Evolutionary conservation across 2,113 vertebrate species (phyloP).

Genomic region (Acinonyx jubatus): DNA sequence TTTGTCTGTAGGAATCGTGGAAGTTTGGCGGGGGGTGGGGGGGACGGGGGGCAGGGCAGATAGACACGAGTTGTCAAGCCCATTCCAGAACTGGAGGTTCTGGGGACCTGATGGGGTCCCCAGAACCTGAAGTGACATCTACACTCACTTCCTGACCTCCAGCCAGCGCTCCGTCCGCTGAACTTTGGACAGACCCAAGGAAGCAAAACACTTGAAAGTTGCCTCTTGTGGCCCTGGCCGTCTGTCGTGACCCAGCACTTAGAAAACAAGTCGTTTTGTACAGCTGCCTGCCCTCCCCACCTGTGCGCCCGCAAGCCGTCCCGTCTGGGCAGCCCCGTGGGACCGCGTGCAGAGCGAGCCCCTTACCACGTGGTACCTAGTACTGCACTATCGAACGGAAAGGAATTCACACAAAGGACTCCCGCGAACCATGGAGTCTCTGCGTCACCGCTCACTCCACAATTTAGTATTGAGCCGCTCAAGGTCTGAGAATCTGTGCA

Average conservation of each 20-base stretch:
- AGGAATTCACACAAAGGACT: not conserved
- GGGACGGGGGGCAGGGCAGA: not conserved
- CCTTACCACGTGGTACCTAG: too few relatives aligned
- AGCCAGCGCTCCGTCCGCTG: fast-evolving
- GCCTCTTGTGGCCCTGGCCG: fast-evolving
- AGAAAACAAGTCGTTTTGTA: not conserved
- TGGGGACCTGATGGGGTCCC: not conserved
- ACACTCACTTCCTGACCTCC: not conserved
- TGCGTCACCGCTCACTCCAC: fast-evolving
- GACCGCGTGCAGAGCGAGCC: not conserved
- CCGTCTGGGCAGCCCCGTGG: not conserved
- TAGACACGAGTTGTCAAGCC: not conserved
- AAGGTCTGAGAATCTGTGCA: not conserved
- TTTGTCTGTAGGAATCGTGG: not conserved
- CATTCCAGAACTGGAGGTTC: not conserved
- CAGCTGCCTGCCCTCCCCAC: fast-evolving
- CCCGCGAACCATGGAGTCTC: not conserved
- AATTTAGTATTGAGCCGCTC: not conserved
- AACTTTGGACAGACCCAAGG: not conserved
- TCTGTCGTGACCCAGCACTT: fast-evolving
- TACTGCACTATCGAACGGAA: not conserved
- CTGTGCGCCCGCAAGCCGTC: fast-evolving
- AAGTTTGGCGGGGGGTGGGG: too few relatives aligned
- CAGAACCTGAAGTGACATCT: not conserved
- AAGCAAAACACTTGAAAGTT: fast-evolving